phyloP scores from a whole-genome alignment of 2,797 vertebrate species.

The Chanos chanos region DNA sequence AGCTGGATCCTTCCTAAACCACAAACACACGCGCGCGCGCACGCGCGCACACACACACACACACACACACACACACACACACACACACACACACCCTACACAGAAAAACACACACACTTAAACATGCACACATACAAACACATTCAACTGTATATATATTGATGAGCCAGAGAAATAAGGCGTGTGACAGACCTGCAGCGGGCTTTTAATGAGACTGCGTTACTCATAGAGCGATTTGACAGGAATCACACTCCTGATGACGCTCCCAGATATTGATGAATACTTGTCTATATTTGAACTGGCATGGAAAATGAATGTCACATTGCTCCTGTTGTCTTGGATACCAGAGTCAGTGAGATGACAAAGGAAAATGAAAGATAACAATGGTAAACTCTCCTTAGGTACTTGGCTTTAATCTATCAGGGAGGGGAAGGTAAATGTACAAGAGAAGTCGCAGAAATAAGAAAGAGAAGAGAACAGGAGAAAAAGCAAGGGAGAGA shows the following conservation, averaged over 20 bases:
- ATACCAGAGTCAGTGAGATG: conserved; percentile 63
- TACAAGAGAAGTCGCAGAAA: neutral
- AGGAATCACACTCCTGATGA: conserved; percentile 64
- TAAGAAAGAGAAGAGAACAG: conserved; percentile 27
- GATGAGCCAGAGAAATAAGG: neutral
- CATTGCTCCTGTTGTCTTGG: conserved; percentile 62
- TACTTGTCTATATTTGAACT: conserved; percentile 67
- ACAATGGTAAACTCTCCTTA: conserved; percentile 57
- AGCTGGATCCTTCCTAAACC: too few relatives aligned
- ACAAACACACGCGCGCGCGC: neutral
- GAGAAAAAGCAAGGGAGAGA: conserved; percentile 29
- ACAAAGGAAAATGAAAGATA: conserved; percentile 66
- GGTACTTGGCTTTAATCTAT: conserved; percentile 54
- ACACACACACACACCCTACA: neutral
- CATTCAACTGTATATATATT: too few relatives aligned
- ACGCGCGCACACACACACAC: conserved; percentile 1
- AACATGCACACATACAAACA: neutral
- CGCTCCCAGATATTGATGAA: conserved; percentile 65
- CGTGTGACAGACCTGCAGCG: conserved; percentile 9
- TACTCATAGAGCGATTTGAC: conserved; percentile 61
- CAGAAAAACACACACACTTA: neutral
- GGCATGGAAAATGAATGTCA: conserved; percentile 57
- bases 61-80: neutral
- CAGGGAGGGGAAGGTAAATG: conserved; percentile 40
- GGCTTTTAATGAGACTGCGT: conserved; percentile 60